Base-by-base conservation (phyloP, 1,140 invertebrate species). In the Atta texana region DNA sequence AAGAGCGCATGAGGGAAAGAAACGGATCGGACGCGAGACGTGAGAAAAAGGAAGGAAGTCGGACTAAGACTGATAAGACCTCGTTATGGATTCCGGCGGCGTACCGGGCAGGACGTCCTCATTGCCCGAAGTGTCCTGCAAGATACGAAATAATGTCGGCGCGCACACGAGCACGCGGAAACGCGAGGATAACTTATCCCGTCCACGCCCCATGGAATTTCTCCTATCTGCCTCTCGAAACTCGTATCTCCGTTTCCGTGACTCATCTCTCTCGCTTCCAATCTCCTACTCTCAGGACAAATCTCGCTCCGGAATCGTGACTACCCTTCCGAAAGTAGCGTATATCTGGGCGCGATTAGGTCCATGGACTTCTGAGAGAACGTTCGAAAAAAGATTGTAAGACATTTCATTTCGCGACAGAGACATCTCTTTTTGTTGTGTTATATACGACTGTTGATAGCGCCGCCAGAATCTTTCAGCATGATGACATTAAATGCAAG, bases 51-150 rank as follows among this genome's bases (percentile, higher is more conserved):
- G 72, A 72, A 31, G 44, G 31, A 84, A 77, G 76, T 12, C 64
- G 80, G 87, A 89, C 80, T 91, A 91, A 92, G 93, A 93, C 87
- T 92, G 91, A 93, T 94, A 92, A 90, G 88, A 90, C 78, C 92
- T 94, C 89, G 91, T 93, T 93, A 92, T 91, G 91, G 87, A 93
- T 93, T 93, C 92, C 91, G 77, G 82, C 85, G 86, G 92, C 91
- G 89, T 87, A 57, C 87, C 51, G 82, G 86, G 85, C 91, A 93
- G 93, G 92, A 93, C 91, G 88, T 94, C 90, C 93, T 94, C 92
- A 92, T 94, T 94, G 93, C 89, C 86, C 87, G 77, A 92, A 93
- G 92, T 92, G 92, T 94, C 92, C 92, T 93, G 90, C 87, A 85
- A 91, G 90, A 93, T 92, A 93, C 86, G 89, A 94, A 93, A 92